These are phyloP conservation scores for Cryptoleucopteryx plumbea DNA, from an alignment of 2,113 vertebrate species.

Conservation along the genomic window DNA sequence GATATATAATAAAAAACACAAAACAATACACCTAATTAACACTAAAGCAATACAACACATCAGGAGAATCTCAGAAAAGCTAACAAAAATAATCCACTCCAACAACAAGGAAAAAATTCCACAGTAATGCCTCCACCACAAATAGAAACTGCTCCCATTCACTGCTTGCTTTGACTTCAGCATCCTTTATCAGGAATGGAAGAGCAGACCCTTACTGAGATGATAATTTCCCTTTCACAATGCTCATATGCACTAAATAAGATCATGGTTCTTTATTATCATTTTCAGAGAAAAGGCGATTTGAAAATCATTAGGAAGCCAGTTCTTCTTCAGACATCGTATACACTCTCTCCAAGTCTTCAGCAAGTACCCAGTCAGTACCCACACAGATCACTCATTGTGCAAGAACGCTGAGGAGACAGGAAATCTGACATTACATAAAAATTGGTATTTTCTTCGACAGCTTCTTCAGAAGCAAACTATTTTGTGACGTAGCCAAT, in stretches of 20 bases:
- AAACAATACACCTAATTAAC: background rate
- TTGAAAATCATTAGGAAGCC: background rate
- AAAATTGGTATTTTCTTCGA: background rate
- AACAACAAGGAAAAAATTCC: background rate
- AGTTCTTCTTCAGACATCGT: background rate
- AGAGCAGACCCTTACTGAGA: background rate
- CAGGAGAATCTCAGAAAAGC: background rate
- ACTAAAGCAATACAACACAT: background rate
- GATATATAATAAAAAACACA: background rate
- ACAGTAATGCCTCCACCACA: background rate
- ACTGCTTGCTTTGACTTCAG: background rate
- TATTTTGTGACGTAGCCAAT: background rate
- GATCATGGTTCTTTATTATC: background rate
- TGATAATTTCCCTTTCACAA: background rate
- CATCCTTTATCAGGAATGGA: background rate
- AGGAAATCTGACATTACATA: background rate
- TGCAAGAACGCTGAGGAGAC: background rate
- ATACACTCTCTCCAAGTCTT: background rate
- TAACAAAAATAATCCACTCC: background rate
- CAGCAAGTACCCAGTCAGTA: background rate
- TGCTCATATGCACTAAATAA: background rate
- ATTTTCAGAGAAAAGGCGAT: background rate
- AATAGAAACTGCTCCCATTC: background rate
- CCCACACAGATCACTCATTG: background rate
- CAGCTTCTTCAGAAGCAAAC: background rate